phyloP scores from a whole-genome alignment of 35 echinoderm and acorn worm species.

The Stichopus chloronotus region DNA sequence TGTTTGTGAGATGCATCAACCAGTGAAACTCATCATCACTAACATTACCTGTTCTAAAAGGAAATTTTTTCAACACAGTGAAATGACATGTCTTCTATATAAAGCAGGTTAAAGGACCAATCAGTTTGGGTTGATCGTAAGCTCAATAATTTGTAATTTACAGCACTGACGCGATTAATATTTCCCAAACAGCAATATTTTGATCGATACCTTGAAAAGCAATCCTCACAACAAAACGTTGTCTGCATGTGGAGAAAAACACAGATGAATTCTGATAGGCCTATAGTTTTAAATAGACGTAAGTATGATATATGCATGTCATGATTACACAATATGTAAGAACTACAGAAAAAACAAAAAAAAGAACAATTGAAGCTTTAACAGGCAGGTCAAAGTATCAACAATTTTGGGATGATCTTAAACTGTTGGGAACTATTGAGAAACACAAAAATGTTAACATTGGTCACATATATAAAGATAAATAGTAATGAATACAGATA shows the following conservation, averaged over 20 bases:
- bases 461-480: neutral
- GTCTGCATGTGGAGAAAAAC: neutral
- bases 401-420: neutral
- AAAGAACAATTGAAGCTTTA: neutral
- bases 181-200: neutral
- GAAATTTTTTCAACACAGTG: neutral
- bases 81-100: conserved; percentile 1
- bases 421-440: neutral
- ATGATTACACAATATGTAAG: neutral
- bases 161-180: neutral
- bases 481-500: neutral
- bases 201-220: neutral
- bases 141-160: neutral
- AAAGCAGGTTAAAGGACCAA: neutral
- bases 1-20: neutral
- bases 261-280: neutral
- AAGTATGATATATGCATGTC: neutral
- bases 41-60: neutral
- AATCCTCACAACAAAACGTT: neutral
- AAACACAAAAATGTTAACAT: neutral
- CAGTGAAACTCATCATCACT: neutral
- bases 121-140: neutral
- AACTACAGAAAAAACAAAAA: neutral
- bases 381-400: neutral
- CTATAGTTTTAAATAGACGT: neutral